A percentile compares a stretch with the other conserved stretches of the same genome.
Conservation (phyloP, 2,113 vertebrate species). For the Dipodomys spectabilis region DNA sequence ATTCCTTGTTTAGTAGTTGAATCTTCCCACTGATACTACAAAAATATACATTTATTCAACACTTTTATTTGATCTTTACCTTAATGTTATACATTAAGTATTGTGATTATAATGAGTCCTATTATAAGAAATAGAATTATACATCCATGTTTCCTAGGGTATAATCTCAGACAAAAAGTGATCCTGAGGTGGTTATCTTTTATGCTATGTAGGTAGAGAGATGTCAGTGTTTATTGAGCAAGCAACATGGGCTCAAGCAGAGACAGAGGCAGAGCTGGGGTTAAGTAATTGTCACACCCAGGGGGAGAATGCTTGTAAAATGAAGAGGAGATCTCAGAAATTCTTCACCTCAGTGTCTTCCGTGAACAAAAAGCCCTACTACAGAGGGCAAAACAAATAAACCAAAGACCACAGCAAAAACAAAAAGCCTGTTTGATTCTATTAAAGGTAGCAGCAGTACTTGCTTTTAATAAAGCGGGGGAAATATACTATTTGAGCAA, state of each 20-base stretch:
- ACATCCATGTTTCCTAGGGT: background rate
- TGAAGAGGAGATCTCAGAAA: background rate
- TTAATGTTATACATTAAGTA: constrained; percentile 6
- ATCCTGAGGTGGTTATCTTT: background rate
- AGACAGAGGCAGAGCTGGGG: background rate
- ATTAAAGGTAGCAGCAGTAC: background rate
- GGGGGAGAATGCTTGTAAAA: background rate
- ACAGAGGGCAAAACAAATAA: background rate
- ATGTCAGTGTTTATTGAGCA: background rate
- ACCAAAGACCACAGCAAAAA: background rate
- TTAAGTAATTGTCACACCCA: background rate
- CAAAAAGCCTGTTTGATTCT: background rate
- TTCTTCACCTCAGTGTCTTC: background rate
- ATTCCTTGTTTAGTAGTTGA: background rate
- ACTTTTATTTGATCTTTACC: background rate
- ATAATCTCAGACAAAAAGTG: background rate
- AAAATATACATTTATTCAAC: background rate
- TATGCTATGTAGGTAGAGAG: background rate
- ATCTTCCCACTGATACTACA: background rate
- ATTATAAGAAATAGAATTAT: background rate
- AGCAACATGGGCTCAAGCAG: background rate
- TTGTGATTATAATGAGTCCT: rapidly evolving
- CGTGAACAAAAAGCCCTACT: background rate
- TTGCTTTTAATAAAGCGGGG: constrained; percentile 43
- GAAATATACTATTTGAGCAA: constrained; percentile 27